Evolutionary conservation across 1,140 invertebrate species (phyloP).

Genomic region (Tetramorium simillimum): DNA sequence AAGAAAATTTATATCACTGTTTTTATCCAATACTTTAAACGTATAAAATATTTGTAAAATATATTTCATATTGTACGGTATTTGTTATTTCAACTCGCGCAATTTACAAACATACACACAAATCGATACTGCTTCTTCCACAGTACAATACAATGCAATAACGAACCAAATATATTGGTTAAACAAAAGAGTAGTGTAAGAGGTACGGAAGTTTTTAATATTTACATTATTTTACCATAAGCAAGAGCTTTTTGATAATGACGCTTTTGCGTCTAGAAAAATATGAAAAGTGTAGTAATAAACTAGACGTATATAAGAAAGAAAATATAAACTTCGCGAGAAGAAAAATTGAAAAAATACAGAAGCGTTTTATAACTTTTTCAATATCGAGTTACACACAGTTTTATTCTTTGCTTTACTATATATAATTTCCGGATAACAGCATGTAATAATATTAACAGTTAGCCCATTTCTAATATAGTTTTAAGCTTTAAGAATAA

Average conservation of each 20-base stretch:
- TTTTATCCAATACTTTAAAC: neutral
- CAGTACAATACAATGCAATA: constrained; percentile 19
- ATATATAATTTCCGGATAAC: neutral
- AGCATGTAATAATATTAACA: neutral
- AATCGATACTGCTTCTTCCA: constrained; percentile 1
- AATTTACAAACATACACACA: constrained; percentile 1
- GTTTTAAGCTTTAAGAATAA: neutral
- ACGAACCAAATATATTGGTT: constrained; percentile 23
- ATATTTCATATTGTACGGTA: neutral
- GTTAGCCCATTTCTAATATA: neutral
- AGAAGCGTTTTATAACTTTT: neutral
- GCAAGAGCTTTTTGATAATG: neutral
- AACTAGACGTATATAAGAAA: neutral
- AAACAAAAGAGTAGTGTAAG: neutral
- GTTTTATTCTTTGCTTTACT: neutral
- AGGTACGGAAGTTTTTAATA: neutral
- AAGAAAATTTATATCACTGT: neutral
- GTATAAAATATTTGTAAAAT: neutral
- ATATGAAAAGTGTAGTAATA: neutral
- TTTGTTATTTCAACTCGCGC: neutral
- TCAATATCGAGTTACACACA: neutral
- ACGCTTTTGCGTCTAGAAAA: neutral
- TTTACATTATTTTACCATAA: neutral
- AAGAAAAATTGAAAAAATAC: neutral
- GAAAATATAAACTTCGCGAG: neutral